Percentiles rank a stretch among this genome's conserved stretches.
phyloP scores from a whole-genome alignment of 1,140 invertebrate species.

The Apis mellifera region Amel_HAv3.1 CM009937.2:13523501-13524000 shows the following conservation, averaged over 20 bases:
- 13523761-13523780: too few species aligned
- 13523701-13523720: too few species aligned
- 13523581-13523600: not conserved
- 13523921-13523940: slow-evolving; percentile 52
- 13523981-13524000: slow-evolving; percentile 61
- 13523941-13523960: slow-evolving; percentile 61
- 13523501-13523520: too few species aligned
- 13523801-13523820: too few species aligned
- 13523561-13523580: not conserved
- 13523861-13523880: slow-evolving; percentile 9
- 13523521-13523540: not conserved
- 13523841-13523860: too few species aligned
- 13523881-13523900: slow-evolving; percentile 50
- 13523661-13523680: not conserved
- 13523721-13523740: too few species aligned
- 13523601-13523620: not conserved
- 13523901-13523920: slow-evolving; percentile 53
- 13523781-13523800: too few species aligned
- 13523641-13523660: not conserved
- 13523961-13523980: slow-evolving; percentile 49
- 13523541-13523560: not conserved
- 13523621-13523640: slow-evolving; percentile 30
- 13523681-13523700: not conserved
- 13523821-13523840: too few species aligned
- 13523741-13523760: too few species aligned